phyloP scores from a whole-genome alignment of 2,113 vertebrate species.

The Raja brachyura region DNA sequence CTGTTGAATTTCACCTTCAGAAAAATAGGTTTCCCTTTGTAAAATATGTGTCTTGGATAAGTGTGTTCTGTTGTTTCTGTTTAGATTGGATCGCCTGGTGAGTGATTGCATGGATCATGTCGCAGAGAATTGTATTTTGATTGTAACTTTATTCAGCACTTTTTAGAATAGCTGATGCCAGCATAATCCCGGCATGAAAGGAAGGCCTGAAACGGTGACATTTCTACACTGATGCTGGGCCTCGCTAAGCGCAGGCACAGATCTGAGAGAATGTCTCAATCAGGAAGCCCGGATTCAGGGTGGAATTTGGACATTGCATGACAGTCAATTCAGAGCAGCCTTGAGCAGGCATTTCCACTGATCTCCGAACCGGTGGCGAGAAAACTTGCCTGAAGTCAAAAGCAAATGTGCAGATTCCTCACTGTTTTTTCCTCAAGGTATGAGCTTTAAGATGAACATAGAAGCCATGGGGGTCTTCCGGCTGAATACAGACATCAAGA shows the following conservation, averaged over 20 bases:
- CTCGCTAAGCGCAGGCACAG: background rate
- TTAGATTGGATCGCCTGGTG: background rate
- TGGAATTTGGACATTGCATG: background rate
- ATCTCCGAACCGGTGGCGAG: background rate
- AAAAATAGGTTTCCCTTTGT: background rate
- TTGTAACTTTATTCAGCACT: background rate
- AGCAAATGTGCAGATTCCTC: background rate
- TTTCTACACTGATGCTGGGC: background rate
- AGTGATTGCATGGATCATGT: background rate
- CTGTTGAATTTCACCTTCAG: background rate
- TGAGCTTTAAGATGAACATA: background rate
- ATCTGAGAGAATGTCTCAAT: background rate
- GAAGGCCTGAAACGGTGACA: background rate
- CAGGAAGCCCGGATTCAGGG: background rate
- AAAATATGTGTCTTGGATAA: background rate
- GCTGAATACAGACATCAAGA: background rate
- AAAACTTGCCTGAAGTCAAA: background rate
- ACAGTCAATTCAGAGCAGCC: background rate
- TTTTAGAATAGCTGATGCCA: background rate
- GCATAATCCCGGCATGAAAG: too few species aligned
- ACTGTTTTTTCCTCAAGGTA: background rate
- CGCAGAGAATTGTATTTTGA: background rate
- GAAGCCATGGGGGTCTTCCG: background rate
- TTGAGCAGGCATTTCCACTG: background rate
- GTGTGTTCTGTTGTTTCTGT: background rate